These are phyloP conservation scores for Athalia rosae DNA, from an alignment of 2,888 invertebrate genomes.

Conservation along the genomic window DNA sequence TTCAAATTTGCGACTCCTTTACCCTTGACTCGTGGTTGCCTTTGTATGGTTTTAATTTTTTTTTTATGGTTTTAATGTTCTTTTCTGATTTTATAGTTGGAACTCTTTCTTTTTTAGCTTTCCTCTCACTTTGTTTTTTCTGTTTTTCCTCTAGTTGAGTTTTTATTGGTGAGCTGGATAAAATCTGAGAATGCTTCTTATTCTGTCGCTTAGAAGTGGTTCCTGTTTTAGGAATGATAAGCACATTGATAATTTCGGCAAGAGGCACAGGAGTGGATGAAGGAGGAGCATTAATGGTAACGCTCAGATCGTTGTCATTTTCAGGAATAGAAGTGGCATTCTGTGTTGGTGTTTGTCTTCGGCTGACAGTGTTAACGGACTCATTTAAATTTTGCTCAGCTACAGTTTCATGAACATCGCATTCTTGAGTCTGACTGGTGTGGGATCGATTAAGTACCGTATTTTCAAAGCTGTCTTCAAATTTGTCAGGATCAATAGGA, in stretches of 20 bases:
- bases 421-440: no score
- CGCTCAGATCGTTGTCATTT: conserved; percentile 37
- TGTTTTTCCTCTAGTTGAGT: conserved; percentile 20
- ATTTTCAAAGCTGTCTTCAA: conserved; percentile 27
- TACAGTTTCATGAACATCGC: no score
- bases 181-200: conserved; percentile 42
- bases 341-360: no score
- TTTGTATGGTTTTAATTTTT: neutral
- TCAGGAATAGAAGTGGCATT: no score
- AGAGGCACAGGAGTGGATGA: conserved; percentile 43
- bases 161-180: conserved; percentile 37
- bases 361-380: conserved; percentile 41
- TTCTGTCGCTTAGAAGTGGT: conserved; percentile 36
- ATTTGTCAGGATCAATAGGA: conserved; percentile 36
- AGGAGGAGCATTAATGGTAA: conserved; percentile 24
- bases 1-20: neutral
- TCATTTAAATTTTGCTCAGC: conserved; percentile 33
- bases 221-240: conserved; percentile 25
- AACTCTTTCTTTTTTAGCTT: no score
- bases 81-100: conserved; percentile 12
- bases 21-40: conserved; percentile 11
- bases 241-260: no score
- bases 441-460: no score
- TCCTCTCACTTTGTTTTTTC: conserved; percentile 16
- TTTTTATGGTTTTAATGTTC: neutral